Percentiles rank a stretch among this genome's conserved stretches.
Conservation (phyloP, 2,888 invertebrate species). For the Lamproptera curius region DNA sequence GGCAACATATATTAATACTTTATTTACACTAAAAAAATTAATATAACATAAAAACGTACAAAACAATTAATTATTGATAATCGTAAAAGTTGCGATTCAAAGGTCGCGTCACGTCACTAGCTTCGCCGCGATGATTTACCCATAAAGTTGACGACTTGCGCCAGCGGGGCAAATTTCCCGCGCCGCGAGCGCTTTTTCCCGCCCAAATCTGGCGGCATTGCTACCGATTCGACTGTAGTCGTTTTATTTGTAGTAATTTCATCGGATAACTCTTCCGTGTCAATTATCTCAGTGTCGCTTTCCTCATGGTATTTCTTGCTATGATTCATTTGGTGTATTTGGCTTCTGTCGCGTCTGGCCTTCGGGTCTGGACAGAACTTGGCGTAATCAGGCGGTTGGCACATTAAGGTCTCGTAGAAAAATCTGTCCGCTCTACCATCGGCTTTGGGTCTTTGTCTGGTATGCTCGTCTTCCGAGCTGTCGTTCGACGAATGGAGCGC, state of each 20-base stretch:
- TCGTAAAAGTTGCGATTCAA: conserved; percentile 28
- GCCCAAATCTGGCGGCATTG: conserved; percentile 46
- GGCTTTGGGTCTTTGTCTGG: conserved; percentile 38
- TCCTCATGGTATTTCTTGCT: conserved; percentile 43
- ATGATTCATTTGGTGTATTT: conserved; percentile 38
- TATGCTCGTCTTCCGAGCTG: conserved; percentile 53
- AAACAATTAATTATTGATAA: neutral
- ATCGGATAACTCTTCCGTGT: conserved; percentile 55
- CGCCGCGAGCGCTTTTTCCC: conserved; percentile 50
- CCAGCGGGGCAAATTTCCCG: conserved; percentile 57
- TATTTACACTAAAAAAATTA: conserved; percentile 15
- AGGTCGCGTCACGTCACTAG: conserved; percentile 36
- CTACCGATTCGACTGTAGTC: conserved; percentile 53
- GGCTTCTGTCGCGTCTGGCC: conserved; percentile 36
- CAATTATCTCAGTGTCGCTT: conserved; percentile 54
- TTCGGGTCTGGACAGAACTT: conserved; percentile 43
- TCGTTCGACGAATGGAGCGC: conserved; percentile 51
- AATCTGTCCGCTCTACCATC: conserved; percentile 54
- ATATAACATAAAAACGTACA: conserved; percentile 14
- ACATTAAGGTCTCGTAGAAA: conserved; percentile 65
- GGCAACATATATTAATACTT: neutral
- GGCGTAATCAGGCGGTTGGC: conserved; percentile 43
- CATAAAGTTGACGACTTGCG: conserved; percentile 68
- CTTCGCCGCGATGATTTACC: conserved; percentile 53
- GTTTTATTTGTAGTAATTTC: conserved; percentile 54